Percentiles rank a stretch among this genome's conserved stretches.
Evolutionary conservation across 2,888 invertebrate species (phyloP).

Genomic region (Nemapogon koenigi): DNA sequence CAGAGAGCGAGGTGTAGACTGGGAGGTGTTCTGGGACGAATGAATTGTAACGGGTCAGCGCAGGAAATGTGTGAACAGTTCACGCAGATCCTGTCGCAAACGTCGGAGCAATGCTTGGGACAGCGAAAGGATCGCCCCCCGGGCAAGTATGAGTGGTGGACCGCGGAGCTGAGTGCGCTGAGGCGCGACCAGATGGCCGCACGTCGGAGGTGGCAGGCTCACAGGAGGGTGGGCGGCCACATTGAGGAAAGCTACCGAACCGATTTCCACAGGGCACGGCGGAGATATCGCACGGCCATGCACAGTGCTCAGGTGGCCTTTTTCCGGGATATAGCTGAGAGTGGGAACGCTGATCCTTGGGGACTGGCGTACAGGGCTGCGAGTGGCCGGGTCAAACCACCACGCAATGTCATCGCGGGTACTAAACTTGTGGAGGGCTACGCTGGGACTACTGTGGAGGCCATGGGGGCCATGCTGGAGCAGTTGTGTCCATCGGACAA

Average conservation of each 20-base stretch:
- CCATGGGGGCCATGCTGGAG: constrained; percentile 16
- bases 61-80: constrained; percentile 2
- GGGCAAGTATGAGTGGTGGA: constrained; percentile 17
- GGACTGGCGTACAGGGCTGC: constrained; percentile 18
- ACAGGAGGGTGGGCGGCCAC: not conserved
- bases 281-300: constrained; percentile 12
- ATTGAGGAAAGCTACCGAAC: not conserved
- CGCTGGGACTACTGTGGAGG: constrained; percentile 10
- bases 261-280: constrained; percentile 1
- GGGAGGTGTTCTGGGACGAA: not conserved
- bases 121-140: not conserved
- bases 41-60: constrained; percentile 2
- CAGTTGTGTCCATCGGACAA: constrained; percentile 4
- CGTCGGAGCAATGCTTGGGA: constrained; percentile 12
- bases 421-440: constrained; percentile 9
- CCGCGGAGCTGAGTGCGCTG: constrained; percentile 7
- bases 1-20: constrained; percentile 1
- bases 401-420: constrained; percentile 16
- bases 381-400: constrained; percentile 16
- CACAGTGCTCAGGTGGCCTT: constrained; percentile 10
- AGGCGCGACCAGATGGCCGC: not conserved
- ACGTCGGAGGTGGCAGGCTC: constrained; percentile 14
- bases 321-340: constrained; percentile 10
- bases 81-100: not conserved
- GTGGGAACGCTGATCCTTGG: constrained; percentile 17